A percentile compares a stretch with the other conserved stretches of the same genome.
These are phyloP conservation scores for Oryctolagus cuniculus DNA, from an alignment of 2,113 vertebrate species.

Conservation along the genomic window DNA sequence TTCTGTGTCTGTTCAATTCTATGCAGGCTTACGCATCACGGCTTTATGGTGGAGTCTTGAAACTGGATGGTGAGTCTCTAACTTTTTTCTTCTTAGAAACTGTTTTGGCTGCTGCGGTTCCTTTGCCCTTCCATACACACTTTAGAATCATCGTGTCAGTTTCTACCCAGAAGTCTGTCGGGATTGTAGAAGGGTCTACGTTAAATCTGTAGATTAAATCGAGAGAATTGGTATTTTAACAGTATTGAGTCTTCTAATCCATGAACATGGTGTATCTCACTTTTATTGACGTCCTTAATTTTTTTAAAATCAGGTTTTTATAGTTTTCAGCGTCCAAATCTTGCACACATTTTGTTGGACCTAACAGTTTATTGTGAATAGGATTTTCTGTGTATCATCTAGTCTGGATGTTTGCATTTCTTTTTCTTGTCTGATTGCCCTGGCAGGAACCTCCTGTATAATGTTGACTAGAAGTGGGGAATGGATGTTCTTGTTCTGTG, in stretches of 20 bases:
- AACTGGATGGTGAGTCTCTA: not conserved
- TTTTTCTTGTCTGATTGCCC: not conserved
- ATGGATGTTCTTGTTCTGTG: not conserved
- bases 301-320: not conserved
- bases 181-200: not conserved
- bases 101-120: not conserved
- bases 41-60: not conserved
- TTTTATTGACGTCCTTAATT: not conserved
- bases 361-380: not conserved
- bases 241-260: not conserved
- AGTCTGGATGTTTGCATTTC: not conserved
- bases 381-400: not conserved
- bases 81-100: not conserved
- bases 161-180: not conserved
- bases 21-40: not conserved
- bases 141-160: not conserved
- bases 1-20: not conserved
- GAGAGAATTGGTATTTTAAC: not conserved
- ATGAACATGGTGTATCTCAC: not conserved
- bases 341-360: not conserved
- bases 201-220: not conserved
- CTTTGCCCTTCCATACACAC: not conserved
- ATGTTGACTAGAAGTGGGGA: not conserved
- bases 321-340: not conserved
- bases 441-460: not conserved